A percentile compares a stretch with the other conserved stretches of the same genome.
These are phyloP conservation scores for Adelognathus sp. DNA, from an alignment of 2,888 invertebrate species.

Conservation along the genomic window DNA sequence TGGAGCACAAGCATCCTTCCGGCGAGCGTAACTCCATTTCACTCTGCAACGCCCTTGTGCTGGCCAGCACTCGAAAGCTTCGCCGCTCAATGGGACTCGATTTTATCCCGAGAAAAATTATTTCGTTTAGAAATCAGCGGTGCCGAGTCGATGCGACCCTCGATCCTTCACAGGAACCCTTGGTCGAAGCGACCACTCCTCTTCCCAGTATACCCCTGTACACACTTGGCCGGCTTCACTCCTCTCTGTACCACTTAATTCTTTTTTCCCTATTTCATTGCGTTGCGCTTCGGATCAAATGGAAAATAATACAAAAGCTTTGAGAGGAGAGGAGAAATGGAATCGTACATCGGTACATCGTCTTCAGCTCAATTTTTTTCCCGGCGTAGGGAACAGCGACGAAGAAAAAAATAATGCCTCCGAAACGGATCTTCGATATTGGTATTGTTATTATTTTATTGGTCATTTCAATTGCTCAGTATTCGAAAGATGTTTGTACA, in stretches of 20 bases:
- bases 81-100: constrained; percentile 47
- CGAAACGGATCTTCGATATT: not conserved
- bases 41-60: constrained; percentile 22
- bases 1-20: constrained; percentile 26
- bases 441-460: not conserved
- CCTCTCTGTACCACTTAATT: too few species aligned
- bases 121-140: constrained; percentile 30
- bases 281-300: not conserved
- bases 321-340: not conserved
- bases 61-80: constrained; percentile 40
- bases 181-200: constrained; percentile 3
- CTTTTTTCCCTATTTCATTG: not conserved
- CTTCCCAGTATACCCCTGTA: not conserved
- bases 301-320: constrained; percentile 1
- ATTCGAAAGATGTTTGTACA: too few species aligned
- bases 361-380: not conserved
- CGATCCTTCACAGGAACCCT: constrained; percentile 11
- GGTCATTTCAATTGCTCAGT: not conserved
- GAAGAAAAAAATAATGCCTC: not conserved
- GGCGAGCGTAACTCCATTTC: constrained; percentile 36
- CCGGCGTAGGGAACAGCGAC: not conserved
- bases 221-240: constrained; percentile 5
- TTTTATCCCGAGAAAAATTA: constrained; percentile 40
- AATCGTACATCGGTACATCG: not conserved
- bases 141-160: not conserved